phyloP scores from a whole-genome alignment of 1,140 invertebrate species.

The Dryas iulia region DNA sequence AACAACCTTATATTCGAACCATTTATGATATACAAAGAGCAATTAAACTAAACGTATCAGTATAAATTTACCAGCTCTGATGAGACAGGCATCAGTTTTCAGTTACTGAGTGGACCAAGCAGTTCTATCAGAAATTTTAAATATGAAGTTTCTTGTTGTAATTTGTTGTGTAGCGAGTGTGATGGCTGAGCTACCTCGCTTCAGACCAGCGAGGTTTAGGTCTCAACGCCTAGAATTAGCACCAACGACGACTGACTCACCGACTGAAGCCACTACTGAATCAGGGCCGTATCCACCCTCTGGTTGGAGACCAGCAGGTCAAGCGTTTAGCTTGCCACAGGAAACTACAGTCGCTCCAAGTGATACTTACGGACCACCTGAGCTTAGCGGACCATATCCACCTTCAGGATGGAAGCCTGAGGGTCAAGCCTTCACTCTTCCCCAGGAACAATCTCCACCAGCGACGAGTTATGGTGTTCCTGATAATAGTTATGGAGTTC shows the following conservation, averaged over 20 bases:
- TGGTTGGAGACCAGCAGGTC: conserved; percentile 69
- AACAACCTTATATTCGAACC: conserved; percentile 45
- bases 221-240: conserved; percentile 61
- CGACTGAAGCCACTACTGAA: conserved; percentile 50
- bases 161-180: conserved; percentile 43
- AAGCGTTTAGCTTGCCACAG: conserved; percentile 59
- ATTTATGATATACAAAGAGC: conserved; percentile 70
- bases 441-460: conserved; percentile 52
- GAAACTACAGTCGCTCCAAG: conserved; percentile 35
- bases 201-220: conserved; percentile 65
- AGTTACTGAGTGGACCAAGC: background rate
- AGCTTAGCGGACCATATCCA: conserved; percentile 49
- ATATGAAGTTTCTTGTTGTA: conserved; percentile 59
- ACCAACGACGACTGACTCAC: conserved; percentile 58
- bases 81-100: conserved; percentile 18
- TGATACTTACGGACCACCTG: conserved; percentile 52
- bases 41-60: conserved; percentile 48
- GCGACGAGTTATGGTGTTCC: conserved; percentile 61
- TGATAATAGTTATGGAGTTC: conserved; percentile 50
- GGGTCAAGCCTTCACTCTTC: conserved; percentile 53
- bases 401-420: conserved; percentile 64
- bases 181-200: conserved; percentile 66
- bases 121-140: conserved; percentile 9
- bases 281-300: conserved; percentile 53
- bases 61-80: conserved; percentile 52